A percentile compares a stretch with the other conserved stretches of the same genome.
Conservation (phyloP, 2,797 vertebrate genomes). For the Rhinichthys osculus region DNA sequence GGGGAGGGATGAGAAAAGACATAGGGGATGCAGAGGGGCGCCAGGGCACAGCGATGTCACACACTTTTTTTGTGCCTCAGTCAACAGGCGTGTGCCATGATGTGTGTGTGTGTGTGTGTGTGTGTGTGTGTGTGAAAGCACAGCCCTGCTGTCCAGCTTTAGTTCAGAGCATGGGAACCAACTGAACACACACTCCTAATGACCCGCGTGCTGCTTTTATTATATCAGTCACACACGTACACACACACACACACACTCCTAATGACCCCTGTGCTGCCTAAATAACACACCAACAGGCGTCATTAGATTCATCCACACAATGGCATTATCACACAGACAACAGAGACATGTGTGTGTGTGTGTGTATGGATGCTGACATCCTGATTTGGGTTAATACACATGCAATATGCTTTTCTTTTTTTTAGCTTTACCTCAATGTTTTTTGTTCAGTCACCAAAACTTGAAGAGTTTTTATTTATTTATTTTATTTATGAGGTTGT, state of each 20-base stretch:
- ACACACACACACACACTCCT: slow-evolving; percentile 52
- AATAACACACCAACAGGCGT: slow-evolving; percentile 81
- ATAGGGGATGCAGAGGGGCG: slow-evolving; percentile 56
- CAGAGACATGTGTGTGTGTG: slow-evolving; percentile 36
- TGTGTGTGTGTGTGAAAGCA: slow-evolving; percentile 53
- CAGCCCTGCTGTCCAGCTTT: slow-evolving; percentile 75
- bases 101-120: slow-evolving; percentile 70
- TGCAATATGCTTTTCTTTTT: neutral
- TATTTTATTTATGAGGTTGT: neutral
- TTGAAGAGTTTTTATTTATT: neutral
- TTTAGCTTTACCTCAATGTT: neutral
- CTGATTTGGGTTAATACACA: slow-evolving; percentile 5
- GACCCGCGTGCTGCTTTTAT: slow-evolving; percentile 56
- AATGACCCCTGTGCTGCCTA: slow-evolving; percentile 78
- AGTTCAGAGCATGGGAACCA: slow-evolving; percentile 60
- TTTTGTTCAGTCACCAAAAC: neutral
- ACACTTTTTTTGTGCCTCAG: slow-evolving; percentile 79
- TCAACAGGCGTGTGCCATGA: slow-evolving; percentile 84
- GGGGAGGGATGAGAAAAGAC: slow-evolving; percentile 65
- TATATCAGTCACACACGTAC: slow-evolving; percentile 40
- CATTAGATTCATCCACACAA: slow-evolving; percentile 78
- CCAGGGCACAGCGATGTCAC: slow-evolving; percentile 72
- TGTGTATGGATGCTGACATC: neutral
- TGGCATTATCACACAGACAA: slow-evolving; percentile 48
- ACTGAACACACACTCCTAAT: slow-evolving; percentile 58